Evolutionary conservation across 1,140 invertebrate species (phyloP).

Genomic region (Zaprionus ghesquierei): DNA sequence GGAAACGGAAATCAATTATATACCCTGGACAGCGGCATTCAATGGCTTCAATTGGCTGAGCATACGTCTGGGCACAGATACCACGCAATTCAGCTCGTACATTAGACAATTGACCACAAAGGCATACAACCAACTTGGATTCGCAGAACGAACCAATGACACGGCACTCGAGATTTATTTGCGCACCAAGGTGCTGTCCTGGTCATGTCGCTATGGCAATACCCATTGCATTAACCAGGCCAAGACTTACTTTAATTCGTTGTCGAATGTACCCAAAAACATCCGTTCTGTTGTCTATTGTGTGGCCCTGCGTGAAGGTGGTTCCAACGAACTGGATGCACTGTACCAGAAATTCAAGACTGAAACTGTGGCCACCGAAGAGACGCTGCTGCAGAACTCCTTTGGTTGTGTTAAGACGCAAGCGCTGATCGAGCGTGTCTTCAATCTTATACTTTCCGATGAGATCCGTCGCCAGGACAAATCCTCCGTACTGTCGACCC

Average conservation of each 20-base stretch:
- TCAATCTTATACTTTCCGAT: conserved; percentile 60
- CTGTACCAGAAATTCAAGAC: conserved; percentile 83
- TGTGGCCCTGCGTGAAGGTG: conserved; percentile 83
- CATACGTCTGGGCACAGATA: conserved; percentile 68
- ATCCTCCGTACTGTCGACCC: conserved; percentile 73
- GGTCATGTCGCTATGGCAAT: conserved; percentile 84
- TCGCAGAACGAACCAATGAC: conserved; percentile 43
- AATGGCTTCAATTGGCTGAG: conserved; percentile 82
- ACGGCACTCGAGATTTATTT: conserved; percentile 77
- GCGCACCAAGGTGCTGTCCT: conserved; percentile 82
- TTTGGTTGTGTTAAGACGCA: conserved; percentile 85
- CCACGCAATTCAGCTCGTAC: conserved; percentile 54
- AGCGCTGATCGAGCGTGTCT: conserved; percentile 75
- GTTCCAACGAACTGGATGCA: conserved; percentile 83
- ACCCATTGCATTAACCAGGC: conserved; percentile 82
- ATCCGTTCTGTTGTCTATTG: conserved; percentile 86
- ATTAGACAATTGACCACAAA: conserved; percentile 56
- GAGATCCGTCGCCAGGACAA: conserved; percentile 82
- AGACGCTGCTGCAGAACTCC: conserved; percentile 84
- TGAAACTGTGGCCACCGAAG: conserved; percentile 84
- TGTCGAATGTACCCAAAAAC: conserved; percentile 83
- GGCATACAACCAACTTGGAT: conserved; percentile 69
- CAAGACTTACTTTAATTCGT: conserved; percentile 60
- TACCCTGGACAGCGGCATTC: conserved; percentile 87
- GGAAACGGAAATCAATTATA: conserved; percentile 85